Evolutionary conservation across 2,888 invertebrate genomes (phyloP).

Genomic region (Drosophila aldrichi): DNA sequence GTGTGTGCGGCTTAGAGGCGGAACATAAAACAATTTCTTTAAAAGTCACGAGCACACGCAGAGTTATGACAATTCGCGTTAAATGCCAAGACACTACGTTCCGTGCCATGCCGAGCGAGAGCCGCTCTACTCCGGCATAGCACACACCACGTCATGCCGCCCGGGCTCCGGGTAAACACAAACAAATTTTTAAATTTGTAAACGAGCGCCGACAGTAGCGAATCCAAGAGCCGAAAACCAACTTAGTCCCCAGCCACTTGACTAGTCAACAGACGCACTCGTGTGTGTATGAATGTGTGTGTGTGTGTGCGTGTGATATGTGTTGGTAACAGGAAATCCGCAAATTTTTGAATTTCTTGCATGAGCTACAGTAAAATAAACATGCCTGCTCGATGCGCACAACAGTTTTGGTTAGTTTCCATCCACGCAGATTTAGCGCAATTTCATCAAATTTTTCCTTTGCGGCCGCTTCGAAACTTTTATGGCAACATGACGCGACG

Average conservation of each 20-base stretch:
- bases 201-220: slow-evolving; percentile 45
- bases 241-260: slow-evolving; percentile 61
- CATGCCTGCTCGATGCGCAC: slow-evolving; percentile 14
- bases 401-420: slow-evolving; percentile 20
- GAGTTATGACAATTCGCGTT: slow-evolving; percentile 63
- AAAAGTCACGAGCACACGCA: slow-evolving; percentile 67
- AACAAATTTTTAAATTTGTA: slow-evolving; percentile 81
- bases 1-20: not conserved
- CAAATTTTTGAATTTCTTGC: slow-evolving; percentile 72
- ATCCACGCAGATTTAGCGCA: not conserved
- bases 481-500: not conserved
- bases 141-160: not conserved
- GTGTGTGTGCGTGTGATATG: slow-evolving; percentile 20
- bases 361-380: slow-evolving; percentile 62
- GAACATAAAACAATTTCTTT: slow-evolving; percentile 72
- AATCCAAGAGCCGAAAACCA: slow-evolving; percentile 44
- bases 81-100: slow-evolving; percentile 38
- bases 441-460: slow-evolving; percentile 6
- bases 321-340: slow-evolving; percentile 71
- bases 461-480: not conserved
- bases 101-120: not conserved
- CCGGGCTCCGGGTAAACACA: slow-evolving; percentile 64
- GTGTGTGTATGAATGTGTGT: not conserved
- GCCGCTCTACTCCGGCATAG: not conserved
- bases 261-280: slow-evolving; percentile 34